Conservation (phyloP, 2,797 vertebrate species). For the Falco concolor region DNA sequence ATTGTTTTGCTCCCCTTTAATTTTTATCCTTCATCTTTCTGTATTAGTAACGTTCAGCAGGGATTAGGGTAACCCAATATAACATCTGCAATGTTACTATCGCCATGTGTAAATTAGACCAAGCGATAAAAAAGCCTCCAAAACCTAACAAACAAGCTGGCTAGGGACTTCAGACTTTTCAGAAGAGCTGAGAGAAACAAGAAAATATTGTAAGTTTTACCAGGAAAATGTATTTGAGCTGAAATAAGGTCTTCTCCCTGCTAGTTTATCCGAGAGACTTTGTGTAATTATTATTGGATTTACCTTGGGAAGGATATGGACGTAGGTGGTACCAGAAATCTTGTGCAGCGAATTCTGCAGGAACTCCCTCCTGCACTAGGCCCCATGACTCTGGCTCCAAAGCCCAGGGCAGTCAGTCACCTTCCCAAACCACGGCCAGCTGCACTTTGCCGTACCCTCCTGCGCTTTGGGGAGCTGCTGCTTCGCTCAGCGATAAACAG, state of each 20-base stretch:
- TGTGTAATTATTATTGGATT: background rate
- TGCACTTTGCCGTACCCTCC: background rate
- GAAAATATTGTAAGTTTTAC: background rate
- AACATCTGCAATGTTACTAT: background rate
- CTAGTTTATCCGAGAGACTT: background rate
- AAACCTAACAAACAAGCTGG: background rate
- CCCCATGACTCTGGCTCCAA: background rate
- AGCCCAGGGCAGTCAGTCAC: background rate
- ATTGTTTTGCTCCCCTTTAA: background rate
- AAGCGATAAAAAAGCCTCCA: fast-evolving
- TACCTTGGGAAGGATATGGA: background rate
- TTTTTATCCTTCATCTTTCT: background rate
- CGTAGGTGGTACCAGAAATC: background rate
- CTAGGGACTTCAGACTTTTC: background rate
- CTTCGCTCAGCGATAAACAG: background rate
- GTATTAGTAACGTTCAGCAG: background rate
- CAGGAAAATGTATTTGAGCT: background rate
- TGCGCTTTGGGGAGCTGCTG: background rate
- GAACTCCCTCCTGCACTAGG: background rate
- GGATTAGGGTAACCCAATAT: background rate
- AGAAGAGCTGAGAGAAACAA: background rate
- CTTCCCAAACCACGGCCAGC: background rate
- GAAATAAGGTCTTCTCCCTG: background rate
- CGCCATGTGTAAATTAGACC: background rate
- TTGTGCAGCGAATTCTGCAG: background rate